These are phyloP conservation scores for Stylophora pistillata DNA, from an alignment of 64 coral and sea anemone species.

Conservation along the genomic window DNA sequence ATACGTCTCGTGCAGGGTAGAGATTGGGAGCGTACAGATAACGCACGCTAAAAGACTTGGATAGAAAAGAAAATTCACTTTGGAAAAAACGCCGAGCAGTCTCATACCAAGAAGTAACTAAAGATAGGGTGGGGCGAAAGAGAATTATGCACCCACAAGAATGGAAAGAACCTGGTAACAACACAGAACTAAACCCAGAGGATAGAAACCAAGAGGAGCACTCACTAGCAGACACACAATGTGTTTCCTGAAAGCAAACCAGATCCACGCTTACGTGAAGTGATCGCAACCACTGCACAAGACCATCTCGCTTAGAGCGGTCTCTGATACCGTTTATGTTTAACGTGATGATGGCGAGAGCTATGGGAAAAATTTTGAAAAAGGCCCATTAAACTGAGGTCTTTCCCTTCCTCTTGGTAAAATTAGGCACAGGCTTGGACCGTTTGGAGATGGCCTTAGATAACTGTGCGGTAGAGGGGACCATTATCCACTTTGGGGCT, in stretches of 20 bases:
- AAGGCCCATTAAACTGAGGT: no score
- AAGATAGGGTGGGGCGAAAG: not conserved
- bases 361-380: no score
- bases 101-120: not conserved
- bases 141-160: not conserved
- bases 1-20: not conserved
- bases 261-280: not conserved
- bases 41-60: not conserved
- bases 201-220: not conserved
- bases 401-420: no score
- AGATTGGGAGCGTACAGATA: constrained; percentile 8
- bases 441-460: no score
- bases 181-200: not conserved
- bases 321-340: not conserved
- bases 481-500: no score
- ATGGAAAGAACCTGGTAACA: not conserved
- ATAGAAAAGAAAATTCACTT: no score
- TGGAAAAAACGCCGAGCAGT: not conserved
- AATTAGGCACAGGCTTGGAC: no score
- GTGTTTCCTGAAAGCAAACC: constrained; percentile 23
- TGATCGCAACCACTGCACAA: no score
- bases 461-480: no score
- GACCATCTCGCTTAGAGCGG: not conserved
- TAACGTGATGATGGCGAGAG: not conserved
- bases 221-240: not conserved